phyloP scores from a whole-genome alignment of 2,888 invertebrate genomes.

The Andrena camellia region DNA sequence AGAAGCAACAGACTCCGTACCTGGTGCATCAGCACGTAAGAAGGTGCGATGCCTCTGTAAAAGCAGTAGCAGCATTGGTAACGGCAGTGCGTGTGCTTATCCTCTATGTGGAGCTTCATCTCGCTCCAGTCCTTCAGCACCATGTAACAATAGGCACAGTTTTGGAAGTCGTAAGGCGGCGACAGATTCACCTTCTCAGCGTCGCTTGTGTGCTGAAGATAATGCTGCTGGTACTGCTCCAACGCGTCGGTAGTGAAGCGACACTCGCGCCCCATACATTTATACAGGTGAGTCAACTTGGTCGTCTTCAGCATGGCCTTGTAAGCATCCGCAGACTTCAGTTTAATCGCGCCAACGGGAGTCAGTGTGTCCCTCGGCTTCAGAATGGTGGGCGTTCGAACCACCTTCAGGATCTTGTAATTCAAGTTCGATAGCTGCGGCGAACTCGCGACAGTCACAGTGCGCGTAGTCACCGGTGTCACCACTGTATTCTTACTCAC shows the following conservation, averaged over 20 bases:
- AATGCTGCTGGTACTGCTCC: constrained; percentile 84
- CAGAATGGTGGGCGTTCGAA: constrained; percentile 54
- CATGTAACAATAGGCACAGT: constrained; percentile 88
- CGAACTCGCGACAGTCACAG: constrained; percentile 32
- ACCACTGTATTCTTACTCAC: constrained; percentile 30
- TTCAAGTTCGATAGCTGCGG: constrained; percentile 55
- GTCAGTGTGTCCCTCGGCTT: constrained; percentile 46
- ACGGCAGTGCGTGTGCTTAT: constrained; percentile 87
- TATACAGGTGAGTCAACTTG: constrained; percentile 86
- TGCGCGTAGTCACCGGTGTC: constrained; percentile 27
- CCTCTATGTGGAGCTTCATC: constrained; percentile 88
- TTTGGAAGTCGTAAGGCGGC: constrained; percentile 85
- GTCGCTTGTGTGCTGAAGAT: constrained; percentile 78
- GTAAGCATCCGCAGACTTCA: constrained; percentile 78
- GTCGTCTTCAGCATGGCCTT: constrained; percentile 82
- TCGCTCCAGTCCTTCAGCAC: constrained; percentile 84
- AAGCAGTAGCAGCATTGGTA: constrained; percentile 90
- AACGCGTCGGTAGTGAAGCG: constrained; percentile 84
- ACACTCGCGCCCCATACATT: constrained; percentile 87
- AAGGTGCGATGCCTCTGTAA: constrained; percentile 88
- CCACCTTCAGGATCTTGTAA: constrained; percentile 77
- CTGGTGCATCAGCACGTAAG: constrained; percentile 88
- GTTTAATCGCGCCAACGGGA: constrained; percentile 60
- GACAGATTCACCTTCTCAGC: constrained; percentile 76
- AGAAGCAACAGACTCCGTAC: constrained; percentile 63